Evolutionary conservation across 2,797 vertebrate species (phyloP), one percentile per base, ranked within the genome.

Genomic region (Falco cherrug): DNA sequence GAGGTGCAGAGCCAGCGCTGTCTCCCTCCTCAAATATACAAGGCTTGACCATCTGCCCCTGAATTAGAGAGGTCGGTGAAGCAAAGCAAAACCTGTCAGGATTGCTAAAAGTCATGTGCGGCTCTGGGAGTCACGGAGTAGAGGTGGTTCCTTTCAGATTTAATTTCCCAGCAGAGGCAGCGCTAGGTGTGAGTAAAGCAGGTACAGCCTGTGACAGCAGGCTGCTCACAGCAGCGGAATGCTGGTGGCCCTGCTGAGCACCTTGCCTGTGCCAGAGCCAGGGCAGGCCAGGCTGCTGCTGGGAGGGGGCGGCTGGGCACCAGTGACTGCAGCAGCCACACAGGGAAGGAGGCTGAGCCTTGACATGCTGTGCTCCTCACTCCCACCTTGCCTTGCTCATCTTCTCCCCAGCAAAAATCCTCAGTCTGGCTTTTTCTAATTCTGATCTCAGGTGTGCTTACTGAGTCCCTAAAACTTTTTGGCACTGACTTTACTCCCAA

Each of bases 131-230:
- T 35, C 0, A 7, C 1, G 3, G 41, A 9, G 61, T 37, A 39
- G 54, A 39, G 6, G 50, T 60, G 57, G 26, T n/a, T 88, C n/a
- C n/a, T 71, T 17, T 60, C 76, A 71, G 57, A 2, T 47, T 64
- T 86, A 61, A 76, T 84, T 86, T 95, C 94, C 92, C 80, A 50
- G 8, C 79, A 88, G 90, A 90, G n/a, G 35, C 57, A 79, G 85
- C 37, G 76, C 16, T 9, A 61, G 83, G 61, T 75, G 85, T 70
- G 89, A 81, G 71, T 50, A 56, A n/a, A 48, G 92, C 74, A 77
- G 79, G 64, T 35, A 35, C 33, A 54, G 78, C 19, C 41, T 1
- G n/a, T 82, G 86, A 17, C 84, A 93, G 93, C 73, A 75, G 87
- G 48, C 29, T 70, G 81, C 69, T 91, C 48, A 8, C 70, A 41